Evolutionary conservation across 2,888 invertebrate genomes (phyloP).

Genomic region (Parnassius glacialis): DNA sequence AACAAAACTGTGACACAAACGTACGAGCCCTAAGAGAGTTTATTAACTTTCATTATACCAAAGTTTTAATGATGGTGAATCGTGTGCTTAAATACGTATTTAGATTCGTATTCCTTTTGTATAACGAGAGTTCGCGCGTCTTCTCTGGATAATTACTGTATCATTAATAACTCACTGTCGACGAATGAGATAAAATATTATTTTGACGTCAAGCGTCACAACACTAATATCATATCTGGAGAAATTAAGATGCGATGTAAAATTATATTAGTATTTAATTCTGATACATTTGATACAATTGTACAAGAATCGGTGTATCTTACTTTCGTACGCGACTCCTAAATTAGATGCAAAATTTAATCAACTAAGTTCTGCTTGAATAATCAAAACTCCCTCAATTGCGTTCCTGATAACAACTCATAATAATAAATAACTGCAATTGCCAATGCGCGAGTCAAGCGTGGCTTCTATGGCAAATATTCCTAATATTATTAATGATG

Average conservation of each 20-base stretch:
- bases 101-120: conserved; percentile 50
- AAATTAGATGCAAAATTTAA: no score
- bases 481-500: no score
- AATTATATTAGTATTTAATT: conserved; percentile 28
- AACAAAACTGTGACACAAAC: conserved; percentile 37
- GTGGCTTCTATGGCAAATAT: no score
- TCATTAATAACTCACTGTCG: conserved; percentile 64
- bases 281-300: not conserved
- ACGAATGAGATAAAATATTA: conserved; percentile 58
- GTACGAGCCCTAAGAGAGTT: conserved; percentile 43
- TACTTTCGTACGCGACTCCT: no score
- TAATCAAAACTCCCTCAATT: no score
- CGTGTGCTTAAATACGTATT: conserved; percentile 51
- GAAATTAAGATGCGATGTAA: conserved; percentile 40
- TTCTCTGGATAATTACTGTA: conserved; percentile 59
- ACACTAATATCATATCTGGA: conserved; percentile 53
- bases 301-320: no score
- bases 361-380: no score
- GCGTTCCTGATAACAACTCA: no score
- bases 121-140: conserved; percentile 53
- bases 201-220: conserved; percentile 50
- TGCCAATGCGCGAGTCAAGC: no score
- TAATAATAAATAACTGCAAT: no score
- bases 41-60: conserved; percentile 53
- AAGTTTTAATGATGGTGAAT: conserved; percentile 68